Base-by-base conservation (phyloP, 2,888 invertebrate genomes). In the Amphipoea lucens region DNA sequence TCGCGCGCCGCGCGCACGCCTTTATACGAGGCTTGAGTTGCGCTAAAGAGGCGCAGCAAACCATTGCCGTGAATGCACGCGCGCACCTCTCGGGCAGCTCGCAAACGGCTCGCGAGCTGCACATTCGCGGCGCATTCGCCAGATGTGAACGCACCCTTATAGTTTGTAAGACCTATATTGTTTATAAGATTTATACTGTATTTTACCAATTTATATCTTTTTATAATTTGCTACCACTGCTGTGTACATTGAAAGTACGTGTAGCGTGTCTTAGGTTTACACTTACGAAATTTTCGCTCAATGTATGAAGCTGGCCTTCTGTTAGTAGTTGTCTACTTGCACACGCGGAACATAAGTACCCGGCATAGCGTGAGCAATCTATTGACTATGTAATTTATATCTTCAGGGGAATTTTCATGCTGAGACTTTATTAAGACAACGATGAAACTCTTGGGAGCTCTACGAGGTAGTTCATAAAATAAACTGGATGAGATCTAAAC, bases 281-380 rank as follows among this genome's bases (percentile, higher is more conserved):
- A 36, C 36, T 36, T 36, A 5, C 11, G 11, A 4, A 4, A 4
- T 48, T 45, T 60, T 60, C 20, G 5, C 0, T 45, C 0, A 76
- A n/a, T 48, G 14, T 60, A n/a, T 20, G 12, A 4, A 76, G 36
- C 14, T 48, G n/a, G 45, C 45, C 48, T 76, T 77, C 78, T 77
- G 77, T 14, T 5, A 2, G 4, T 48, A 40, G 14, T 9, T 76
- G 60, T 45, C n/a, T n/a, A 77, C 80, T 76, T 73, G 48, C 82
- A 66, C 70, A 84, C 66, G 66, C 60, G 54, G 81, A 87, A 76
- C 83, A 85, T 82, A 86, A 88, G 86, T 85, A 85, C 82, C 90
- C 90, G 65, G 82, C 82, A 85, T 89, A 82, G 89, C 90, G 90
- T 90, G 92, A 90, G 88, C 89, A 90, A 91, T 92, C 90, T 89